Evolutionary conservation across 1,140 invertebrate genomes (phyloP).

Genomic region (Drosophila bipectinata): DNA sequence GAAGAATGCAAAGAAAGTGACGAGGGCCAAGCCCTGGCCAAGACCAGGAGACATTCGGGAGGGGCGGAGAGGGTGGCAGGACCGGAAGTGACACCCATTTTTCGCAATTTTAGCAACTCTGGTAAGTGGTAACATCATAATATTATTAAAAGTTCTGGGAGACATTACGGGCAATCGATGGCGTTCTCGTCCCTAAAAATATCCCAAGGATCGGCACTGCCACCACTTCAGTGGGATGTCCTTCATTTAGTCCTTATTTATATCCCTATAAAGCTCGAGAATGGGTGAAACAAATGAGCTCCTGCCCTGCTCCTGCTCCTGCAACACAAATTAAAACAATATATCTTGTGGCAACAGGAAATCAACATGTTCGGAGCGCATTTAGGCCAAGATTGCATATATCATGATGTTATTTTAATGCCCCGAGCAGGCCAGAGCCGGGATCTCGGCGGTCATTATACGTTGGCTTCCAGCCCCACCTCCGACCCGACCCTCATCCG

Average conservation of each 20-base stretch:
- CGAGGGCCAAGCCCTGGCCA: constrained; percentile 41
- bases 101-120: background rate
- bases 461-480: constrained; percentile 20
- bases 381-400: constrained; percentile 24
- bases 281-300: background rate
- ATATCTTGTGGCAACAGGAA: background rate
- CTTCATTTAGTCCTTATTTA: background rate
- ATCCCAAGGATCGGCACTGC: too few species aligned
- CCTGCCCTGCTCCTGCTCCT: background rate
- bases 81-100: constrained; percentile 18
- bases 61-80: constrained; percentile 3
- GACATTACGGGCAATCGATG: background rate
- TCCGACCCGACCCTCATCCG: background rate
- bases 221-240: too few species aligned
- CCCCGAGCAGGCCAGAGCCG: background rate
- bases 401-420: constrained; percentile 44
- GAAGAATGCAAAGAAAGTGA: background rate
- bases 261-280: background rate
- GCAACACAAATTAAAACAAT: background rate
- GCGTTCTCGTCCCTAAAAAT: background rate
- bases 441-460: constrained; percentile 37
- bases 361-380: background rate
- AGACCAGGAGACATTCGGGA: background rate
- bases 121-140: background rate
- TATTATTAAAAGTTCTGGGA: background rate